phyloP scores from a whole-genome alignment of 2,888 invertebrate genomes.

The Lepidonotus clava region DNA sequence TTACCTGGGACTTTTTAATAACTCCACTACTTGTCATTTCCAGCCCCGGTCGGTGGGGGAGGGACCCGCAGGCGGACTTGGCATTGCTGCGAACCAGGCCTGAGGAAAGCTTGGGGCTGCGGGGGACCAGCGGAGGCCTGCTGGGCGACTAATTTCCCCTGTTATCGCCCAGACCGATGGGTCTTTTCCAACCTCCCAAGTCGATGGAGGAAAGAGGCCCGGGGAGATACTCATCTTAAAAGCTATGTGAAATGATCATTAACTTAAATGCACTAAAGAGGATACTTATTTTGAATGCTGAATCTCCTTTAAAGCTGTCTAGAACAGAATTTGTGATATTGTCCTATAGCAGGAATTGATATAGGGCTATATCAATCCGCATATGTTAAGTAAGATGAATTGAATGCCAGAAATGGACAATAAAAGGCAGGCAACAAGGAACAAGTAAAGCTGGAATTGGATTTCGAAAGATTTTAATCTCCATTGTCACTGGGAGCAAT shows the following conservation, averaged over 20 bases:
- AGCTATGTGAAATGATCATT: too few species aligned
- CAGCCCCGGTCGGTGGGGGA: background rate
- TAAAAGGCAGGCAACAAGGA: too few species aligned
- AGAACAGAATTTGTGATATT: too few species aligned
- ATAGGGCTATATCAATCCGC: background rate
- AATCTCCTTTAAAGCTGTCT: too few species aligned
- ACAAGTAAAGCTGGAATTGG: background rate
- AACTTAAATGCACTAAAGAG: too few species aligned
- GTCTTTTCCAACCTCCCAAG: slow-evolving; percentile 2
- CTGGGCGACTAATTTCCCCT: slow-evolving; percentile 14
- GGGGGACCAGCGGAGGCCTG: too few species aligned
- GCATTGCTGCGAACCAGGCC: background rate
- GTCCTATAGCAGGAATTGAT: too few species aligned
- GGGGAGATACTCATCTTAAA: too few species aligned
- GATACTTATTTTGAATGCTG: too few species aligned
- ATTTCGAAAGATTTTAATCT: slow-evolving; percentile 14
- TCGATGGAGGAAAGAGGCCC: too few species aligned
- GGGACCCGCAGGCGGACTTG: slow-evolving; percentile 4
- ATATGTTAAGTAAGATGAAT: too few species aligned
- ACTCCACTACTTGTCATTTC: slow-evolving; percentile 12
- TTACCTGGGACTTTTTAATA: slow-evolving; percentile 16
- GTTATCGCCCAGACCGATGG: background rate
- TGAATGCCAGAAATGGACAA: too few species aligned
- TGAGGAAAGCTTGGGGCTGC: background rate
- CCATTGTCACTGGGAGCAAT: slow-evolving; percentile 2